phyloP scores from a whole-genome alignment of 1,140 invertebrate species.

The Camponotus floridanus region DNA sequence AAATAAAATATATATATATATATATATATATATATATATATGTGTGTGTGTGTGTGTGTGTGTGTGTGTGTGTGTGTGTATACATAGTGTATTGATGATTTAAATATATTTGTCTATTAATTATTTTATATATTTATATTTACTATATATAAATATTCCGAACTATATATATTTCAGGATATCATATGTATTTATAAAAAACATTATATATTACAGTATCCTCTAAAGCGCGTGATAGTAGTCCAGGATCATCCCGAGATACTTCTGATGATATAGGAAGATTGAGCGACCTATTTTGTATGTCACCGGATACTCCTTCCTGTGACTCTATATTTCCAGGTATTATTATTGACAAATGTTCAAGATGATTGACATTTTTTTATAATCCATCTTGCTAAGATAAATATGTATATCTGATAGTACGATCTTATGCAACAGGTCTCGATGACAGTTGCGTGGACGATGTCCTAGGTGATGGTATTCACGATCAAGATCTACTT shows the following conservation, averaged over 20 bases:
- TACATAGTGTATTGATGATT: not conserved
- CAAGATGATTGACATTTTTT: not conserved
- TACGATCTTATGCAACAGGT: conserved; percentile 68
- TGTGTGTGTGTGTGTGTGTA: too few relatives aligned
- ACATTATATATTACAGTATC: conserved; percentile 67
- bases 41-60: too few relatives aligned
- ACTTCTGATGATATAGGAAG: conserved; percentile 78
- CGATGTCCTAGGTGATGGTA: conserved; percentile 85
- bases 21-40: not conserved
- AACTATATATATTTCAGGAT: not conserved
- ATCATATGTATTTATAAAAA: conserved; percentile 15
- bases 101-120: not conserved
- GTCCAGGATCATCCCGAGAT: conserved; percentile 76
- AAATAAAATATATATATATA: not conserved
- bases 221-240: conserved; percentile 74
- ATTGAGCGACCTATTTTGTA: conserved; percentile 79
- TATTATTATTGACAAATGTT: conserved; percentile 57
- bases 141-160: not conserved
- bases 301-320: conserved; percentile 84
- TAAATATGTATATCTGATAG: not conserved
- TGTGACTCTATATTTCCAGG: conserved; percentile 83
- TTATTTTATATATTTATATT: not conserved
- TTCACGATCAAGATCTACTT: conserved; percentile 82
- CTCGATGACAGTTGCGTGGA: conserved; percentile 85
- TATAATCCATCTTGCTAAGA: not conserved